Percentiles rank a stretch among this genome's conserved stretches.
Conservation (phyloP, 2,888 invertebrate genomes). For the Empis stercorea region DNA sequence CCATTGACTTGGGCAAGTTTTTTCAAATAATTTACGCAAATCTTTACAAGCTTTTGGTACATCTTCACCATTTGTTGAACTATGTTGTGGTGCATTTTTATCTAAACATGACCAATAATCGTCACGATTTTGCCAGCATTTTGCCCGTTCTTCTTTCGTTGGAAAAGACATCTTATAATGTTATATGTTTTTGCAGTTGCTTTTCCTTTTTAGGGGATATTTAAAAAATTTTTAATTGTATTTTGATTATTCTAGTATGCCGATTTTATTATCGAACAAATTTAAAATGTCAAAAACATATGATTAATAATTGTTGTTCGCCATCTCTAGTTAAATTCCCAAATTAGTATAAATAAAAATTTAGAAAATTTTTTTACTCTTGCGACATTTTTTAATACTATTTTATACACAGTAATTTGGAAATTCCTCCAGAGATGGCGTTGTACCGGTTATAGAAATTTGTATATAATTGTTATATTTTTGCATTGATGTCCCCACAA, state of each 20-base stretch:
- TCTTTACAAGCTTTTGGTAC: constrained; percentile 47
- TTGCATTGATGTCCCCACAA: too few relatives aligned
- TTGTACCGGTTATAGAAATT: too few relatives aligned
- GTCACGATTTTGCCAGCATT: constrained; percentile 79
- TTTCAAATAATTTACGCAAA: constrained; percentile 60
- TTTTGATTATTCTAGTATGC: neutral
- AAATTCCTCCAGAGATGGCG: neutral
- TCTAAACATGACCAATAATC: constrained; percentile 84
- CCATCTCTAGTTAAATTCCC: too few relatives aligned
- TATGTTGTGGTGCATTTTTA: constrained; percentile 41
- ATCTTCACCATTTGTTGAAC: constrained; percentile 39
- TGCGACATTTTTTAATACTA: too few relatives aligned
- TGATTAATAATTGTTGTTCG: too few relatives aligned
- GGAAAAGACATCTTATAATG: constrained; percentile 67
- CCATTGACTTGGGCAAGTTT: constrained; percentile 72
- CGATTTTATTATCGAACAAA: neutral
- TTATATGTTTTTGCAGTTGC: too few relatives aligned
- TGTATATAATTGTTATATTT: too few relatives aligned
- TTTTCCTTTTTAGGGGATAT: neutral
- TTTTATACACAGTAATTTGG: too few relatives aligned
- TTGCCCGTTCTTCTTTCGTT: constrained; percentile 60
- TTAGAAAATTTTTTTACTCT: too few relatives aligned
- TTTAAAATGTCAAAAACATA: neutral
- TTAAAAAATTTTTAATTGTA: neutral
- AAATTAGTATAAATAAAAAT: too few relatives aligned